phyloP scores from a whole-genome alignment of 1,140 invertebrate species.

The Bathynomus jamesi region DNA sequence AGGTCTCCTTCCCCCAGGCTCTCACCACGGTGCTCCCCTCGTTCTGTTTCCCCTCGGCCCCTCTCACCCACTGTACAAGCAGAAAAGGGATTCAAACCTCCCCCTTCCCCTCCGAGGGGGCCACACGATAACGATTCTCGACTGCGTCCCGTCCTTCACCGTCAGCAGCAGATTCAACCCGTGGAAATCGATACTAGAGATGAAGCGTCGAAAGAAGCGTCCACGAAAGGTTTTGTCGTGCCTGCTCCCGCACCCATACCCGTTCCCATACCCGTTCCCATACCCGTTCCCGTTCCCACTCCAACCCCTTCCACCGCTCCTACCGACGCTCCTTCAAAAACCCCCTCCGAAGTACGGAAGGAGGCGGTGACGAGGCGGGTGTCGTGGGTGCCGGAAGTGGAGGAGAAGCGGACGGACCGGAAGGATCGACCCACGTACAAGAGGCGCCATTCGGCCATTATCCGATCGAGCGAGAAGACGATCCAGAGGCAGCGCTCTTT shows the following conservation, averaged over 20 bases:
- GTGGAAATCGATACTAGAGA: background rate
- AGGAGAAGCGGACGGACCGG: conserved; percentile 36
- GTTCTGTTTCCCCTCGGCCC: conserved; percentile 29
- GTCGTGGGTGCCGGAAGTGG: conserved; percentile 34
- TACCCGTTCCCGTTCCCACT: background rate
- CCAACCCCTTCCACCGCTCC: background rate
- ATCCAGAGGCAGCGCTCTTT: conserved; percentile 44
- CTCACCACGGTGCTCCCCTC: conserved; percentile 36
- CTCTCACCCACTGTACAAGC: conserved; percentile 21
- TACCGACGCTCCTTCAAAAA: background rate
- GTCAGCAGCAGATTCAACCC: conserved; percentile 4
- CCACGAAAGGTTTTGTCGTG: background rate
- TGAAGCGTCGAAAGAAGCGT: background rate
- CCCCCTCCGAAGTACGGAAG: background rate
- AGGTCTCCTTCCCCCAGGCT: conserved; percentile 32
- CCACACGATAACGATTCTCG: background rate
- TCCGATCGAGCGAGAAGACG: conserved; percentile 37
- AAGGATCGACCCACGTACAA: conserved; percentile 37
- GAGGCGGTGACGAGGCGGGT: conserved; percentile 26
- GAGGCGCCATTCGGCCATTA: conserved; percentile 38
- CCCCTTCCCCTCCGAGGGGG: background rate
- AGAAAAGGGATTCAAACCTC: conserved; percentile 6
- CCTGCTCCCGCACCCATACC: background rate
- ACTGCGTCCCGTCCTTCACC: conserved; percentile 19
- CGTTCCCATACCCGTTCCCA: background rate